Evolutionary conservation across 2,797 vertebrate species (phyloP), one percentile per base, ranked within the genome.

Genomic region (Sebastes ruberrimus): DNA sequence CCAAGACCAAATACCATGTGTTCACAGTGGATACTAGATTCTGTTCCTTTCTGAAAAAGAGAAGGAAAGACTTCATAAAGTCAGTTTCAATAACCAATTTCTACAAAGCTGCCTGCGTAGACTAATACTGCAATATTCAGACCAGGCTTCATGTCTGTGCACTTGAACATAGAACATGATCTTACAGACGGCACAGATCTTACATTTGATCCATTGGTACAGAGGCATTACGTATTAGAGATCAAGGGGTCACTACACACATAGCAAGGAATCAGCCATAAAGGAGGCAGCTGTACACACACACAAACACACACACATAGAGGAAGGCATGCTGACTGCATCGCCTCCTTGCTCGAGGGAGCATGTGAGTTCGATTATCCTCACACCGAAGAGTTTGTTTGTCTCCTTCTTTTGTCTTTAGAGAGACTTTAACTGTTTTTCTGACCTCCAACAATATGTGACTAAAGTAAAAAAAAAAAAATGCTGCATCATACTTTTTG

Each of bases 1-100:
- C 97, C 93, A 99, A 93, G 8, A 99, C 97, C 95, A 99, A 93
- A 92, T 99, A 99, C 99, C 99, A 99, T 93, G 98, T 99, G 95
- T 98, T 99, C 81, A 99, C 97, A 0, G 98, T 97, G 4, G 99
- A 99, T 14, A 99, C 94, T 1, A 99, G 97, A 86, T 99, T 97
- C 83, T 99, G 99, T 88, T 99, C 99, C 84, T 99, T 99, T 93
- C 99, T 99, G 86, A 60, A 94, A 86, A 6, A 66, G 70, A 30
- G 30, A 27, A n/a, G 35, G 67, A 53, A 71, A 86, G 8, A 73
- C 13, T 46, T 56, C 10, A 62, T 28, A 56, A 61, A 28, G 22
- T 46, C 14, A 0, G 10, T 7, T 35, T 22, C 11, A 18, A 30
- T 11, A 42, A 27, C 5, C 16, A 7, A 75, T 65, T 38, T 53